Conservation (phyloP, 1,140 invertebrate species). For the Drosophila lacertosa region DNA sequence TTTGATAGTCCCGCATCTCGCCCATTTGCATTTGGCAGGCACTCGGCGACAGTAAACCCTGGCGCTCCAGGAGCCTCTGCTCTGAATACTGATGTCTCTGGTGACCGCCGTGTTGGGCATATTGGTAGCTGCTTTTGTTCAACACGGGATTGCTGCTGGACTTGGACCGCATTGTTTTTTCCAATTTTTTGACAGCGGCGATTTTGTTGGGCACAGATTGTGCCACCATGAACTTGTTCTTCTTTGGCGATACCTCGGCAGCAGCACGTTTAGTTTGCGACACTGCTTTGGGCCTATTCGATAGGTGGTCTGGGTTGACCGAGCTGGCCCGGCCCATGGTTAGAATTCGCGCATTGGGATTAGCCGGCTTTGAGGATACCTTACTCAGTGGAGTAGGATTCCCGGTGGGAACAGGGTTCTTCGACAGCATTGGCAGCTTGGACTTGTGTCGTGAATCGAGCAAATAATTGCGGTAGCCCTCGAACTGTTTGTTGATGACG, state of each 20-base stretch:
- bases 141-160: not conserved
- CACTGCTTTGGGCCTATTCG: not conserved
- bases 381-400: slow-evolving; percentile 13
- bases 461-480: not conserved
- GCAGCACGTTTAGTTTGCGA: not conserved
- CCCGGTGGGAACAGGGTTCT: too few species aligned
- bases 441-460: not conserved
- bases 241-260: not conserved
- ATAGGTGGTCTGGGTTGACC: not conserved
- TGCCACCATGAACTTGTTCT: too few species aligned
- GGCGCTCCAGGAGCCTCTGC: not conserved
- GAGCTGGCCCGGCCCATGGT: not conserved
- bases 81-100: too few species aligned
- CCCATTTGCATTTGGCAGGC: not conserved
- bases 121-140: not conserved
- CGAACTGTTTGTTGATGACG: slow-evolving; percentile 39
- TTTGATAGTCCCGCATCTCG: slow-evolving; percentile 13
- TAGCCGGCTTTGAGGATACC: not conserved
- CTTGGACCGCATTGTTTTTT: not conserved
- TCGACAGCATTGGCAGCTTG: not conserved
- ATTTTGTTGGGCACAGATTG: not conserved
- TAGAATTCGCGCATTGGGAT: not conserved
- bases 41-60: not conserved
- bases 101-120: not conserved
- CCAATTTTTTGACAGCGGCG: not conserved